These are phyloP conservation scores for Drosophila buzzatii DNA, from an alignment of 2,888 invertebrate species.

Conservation along the genomic window DNA sequence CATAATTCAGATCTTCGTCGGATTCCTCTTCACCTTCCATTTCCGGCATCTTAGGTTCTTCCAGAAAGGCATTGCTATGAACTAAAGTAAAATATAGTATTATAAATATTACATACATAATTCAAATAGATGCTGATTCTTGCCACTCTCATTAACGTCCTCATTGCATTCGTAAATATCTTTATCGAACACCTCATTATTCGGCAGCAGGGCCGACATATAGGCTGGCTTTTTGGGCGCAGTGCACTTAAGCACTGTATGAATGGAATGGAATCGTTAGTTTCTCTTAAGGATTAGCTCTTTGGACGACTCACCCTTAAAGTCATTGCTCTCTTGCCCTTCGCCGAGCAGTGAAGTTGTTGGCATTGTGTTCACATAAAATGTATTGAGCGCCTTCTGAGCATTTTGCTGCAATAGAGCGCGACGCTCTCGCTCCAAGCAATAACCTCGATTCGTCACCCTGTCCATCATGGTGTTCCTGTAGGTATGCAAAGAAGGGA, in stretches of 20 bases:
- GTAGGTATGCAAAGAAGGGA: conserved; percentile 49
- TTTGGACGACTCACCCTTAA: conserved; percentile 8
- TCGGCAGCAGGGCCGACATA: conserved; percentile 46
- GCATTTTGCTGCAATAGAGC: conserved; percentile 6
- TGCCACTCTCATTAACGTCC: conserved; percentile 15
- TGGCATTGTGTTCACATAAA: conserved; percentile 11
- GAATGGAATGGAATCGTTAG: neutral
- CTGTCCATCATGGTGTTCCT: conserved; percentile 21
- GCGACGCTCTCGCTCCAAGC: conserved; percentile 6
- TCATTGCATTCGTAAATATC: conserved; percentile 29
- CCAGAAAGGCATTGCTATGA: conserved; percentile 17
- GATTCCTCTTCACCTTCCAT: neutral
- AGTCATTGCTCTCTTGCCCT: neutral
- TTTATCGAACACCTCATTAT: conserved; percentile 17
- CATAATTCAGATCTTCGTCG: neutral
- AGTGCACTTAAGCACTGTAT: conserved; percentile 5
- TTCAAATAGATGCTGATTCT: neutral
- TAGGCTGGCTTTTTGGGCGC: conserved; percentile 20
- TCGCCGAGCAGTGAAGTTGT: conserved; percentile 13
- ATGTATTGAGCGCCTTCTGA: conserved; percentile 31
- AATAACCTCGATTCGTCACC: neutral
- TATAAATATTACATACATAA: neutral
- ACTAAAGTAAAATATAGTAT: neutral
- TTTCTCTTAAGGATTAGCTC: neutral
- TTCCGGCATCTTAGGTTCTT: neutral